A percentile compares a stretch with the other conserved stretches of the same genome.
These are phyloP conservation scores for Diaperis boleti DNA, from an alignment of 2,888 invertebrate species.

Conservation along the genomic window DNA sequence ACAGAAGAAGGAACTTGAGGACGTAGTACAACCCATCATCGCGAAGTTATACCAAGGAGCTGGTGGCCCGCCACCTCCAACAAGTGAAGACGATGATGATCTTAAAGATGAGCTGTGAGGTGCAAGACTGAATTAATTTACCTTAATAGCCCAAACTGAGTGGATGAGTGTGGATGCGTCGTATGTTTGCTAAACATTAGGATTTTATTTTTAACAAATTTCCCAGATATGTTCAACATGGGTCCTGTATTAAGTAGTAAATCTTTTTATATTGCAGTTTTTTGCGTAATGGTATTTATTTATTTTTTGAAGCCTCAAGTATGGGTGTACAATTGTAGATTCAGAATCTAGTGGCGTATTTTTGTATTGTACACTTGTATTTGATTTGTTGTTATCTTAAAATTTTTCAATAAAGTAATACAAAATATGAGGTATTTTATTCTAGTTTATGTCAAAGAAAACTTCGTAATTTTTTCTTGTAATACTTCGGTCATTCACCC, in stretches of 20 bases:
- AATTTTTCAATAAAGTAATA: conserved; percentile 19
- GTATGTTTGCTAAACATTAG: conserved; percentile 18
- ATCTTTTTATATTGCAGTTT: conserved; percentile 52
- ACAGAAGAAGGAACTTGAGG: conserved; percentile 95
- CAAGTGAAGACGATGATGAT: conserved; percentile 77
- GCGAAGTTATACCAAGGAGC: conserved; percentile 94
- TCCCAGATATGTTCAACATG: conserved; percentile 17
- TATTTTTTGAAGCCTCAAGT: conserved; percentile 58
- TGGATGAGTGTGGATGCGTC: conserved; percentile 33
- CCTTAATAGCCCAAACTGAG: conserved; percentile 23
- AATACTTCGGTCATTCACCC: no score
- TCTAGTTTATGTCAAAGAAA: not conserved
- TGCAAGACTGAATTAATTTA: conserved; percentile 57
- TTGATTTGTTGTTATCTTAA: conserved; percentile 12
- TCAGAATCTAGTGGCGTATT: conserved; percentile 47
- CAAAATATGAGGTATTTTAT: conserved; percentile 4
- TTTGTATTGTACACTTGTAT: conserved; percentile 56
- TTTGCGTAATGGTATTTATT: conserved; percentile 51
- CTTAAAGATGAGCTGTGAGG: conserved; percentile 87
- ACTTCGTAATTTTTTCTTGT: no score
- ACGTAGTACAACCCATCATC: conserved; percentile 96
- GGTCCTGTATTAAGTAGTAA: conserved; percentile 43
- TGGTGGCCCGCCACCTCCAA: conserved; percentile 82
- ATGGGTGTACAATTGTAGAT: conserved; percentile 56
- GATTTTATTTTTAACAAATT: conserved; percentile 31